Percentiles rank a stretch among this genome's conserved stretches.
Evolutionary conservation across 2,888 invertebrate genomes (phyloP).

Genomic region (Marronus borbonicus): DNA sequence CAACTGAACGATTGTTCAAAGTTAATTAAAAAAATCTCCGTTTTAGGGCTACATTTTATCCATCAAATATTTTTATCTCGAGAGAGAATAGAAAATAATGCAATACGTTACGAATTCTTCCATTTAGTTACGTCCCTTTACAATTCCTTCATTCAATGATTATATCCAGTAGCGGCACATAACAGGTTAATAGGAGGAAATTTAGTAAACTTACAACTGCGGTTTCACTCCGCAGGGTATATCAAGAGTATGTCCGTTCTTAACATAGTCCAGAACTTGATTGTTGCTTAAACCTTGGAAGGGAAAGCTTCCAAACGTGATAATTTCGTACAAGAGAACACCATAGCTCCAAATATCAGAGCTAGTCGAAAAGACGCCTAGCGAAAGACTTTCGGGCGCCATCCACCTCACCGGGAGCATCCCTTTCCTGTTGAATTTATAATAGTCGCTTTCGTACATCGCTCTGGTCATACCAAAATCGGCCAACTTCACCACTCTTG

Average conservation of each 20-base stretch:
- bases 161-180: too few species aligned
- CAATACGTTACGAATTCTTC: too few species aligned
- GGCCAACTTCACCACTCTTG: conserved; percentile 84
- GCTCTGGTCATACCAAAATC: conserved; percentile 96
- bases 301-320: conserved; percentile 93
- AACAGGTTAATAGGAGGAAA: conserved; percentile 9
- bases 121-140: too few species aligned
- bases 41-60: too few species aligned
- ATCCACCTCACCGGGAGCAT: conserved; percentile 95
- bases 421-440: conserved; percentile 89
- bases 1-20: too few species aligned
- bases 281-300: conserved; percentile 90
- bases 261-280: conserved; percentile 87
- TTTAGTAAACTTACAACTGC: conserved; percentile 79
- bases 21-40: too few species aligned
- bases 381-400: conserved; percentile 89
- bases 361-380: conserved; percentile 88
- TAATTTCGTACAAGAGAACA: conserved; percentile 88
- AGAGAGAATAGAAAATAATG: too few species aligned
- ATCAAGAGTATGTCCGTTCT: conserved; percentile 80
- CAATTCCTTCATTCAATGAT: too few species aligned
- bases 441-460: conserved; percentile 91
- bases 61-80: too few species aligned
- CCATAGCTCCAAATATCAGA: conserved; percentile 95
- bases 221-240: conserved; percentile 86